Evolutionary conservation across 1,140 invertebrate genomes (phyloP).

Genomic region (Archegozetes longisetosus): DNA sequence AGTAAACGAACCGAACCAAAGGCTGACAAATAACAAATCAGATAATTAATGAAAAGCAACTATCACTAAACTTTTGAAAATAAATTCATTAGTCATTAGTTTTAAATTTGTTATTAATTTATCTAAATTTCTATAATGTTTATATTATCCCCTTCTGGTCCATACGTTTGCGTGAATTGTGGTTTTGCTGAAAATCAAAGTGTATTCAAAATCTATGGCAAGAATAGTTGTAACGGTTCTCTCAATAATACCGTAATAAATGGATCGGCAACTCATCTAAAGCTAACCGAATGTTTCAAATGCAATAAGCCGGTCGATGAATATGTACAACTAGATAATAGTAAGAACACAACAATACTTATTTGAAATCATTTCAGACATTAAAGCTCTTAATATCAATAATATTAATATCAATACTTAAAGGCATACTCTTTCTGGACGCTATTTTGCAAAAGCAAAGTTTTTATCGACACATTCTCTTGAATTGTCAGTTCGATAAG

Average conservation of each 20-base stretch:
- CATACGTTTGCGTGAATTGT: constrained; percentile 16
- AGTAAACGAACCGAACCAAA: neutral
- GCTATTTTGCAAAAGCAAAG: constrained; percentile 13
- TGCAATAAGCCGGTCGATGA: constrained; percentile 15
- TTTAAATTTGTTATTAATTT: neutral
- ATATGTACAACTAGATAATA: constrained; percentile 17
- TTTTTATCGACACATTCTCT: constrained; percentile 17
- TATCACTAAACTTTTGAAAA: neutral
- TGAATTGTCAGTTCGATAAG: constrained; percentile 2
- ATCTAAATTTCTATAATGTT: constrained; percentile 15
- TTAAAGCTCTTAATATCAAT: too few relatives aligned
- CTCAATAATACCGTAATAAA: neutral
- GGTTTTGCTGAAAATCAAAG: constrained; percentile 10
- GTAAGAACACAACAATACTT: too few relatives aligned
- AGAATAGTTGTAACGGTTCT: neutral
- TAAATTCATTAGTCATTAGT: neutral
- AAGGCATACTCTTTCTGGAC: constrained; percentile 14
- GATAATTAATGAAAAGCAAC: neutral
- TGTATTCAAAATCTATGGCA: constrained; percentile 12
- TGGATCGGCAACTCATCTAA: constrained; percentile 1
- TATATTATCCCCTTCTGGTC: neutral
- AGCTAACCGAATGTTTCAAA: constrained; percentile 8
- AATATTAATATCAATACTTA: too few relatives aligned
- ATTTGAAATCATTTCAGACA: too few relatives aligned
- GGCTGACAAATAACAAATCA: neutral